Base-by-base conservation (phyloP, 2,797 vertebrate species). In the Buphagus erythrorhynchus region DNA sequence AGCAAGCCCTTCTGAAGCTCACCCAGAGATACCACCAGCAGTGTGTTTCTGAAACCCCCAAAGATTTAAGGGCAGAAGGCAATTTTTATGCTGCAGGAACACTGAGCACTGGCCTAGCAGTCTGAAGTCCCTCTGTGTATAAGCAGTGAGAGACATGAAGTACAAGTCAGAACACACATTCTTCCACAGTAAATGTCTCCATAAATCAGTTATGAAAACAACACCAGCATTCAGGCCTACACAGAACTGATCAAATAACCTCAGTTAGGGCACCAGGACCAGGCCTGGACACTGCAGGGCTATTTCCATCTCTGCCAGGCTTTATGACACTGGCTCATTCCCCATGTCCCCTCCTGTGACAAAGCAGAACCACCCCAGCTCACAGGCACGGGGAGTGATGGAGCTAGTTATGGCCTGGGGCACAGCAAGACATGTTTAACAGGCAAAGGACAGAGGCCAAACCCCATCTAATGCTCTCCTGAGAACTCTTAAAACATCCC, bases 291-390 rank as follows among this genome's bases (percentile, higher is more conserved):
- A 40, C 72, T 59, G 65, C 52, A 71, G 55, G 72, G 54, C 61
- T 87, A 29, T 33, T 83, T 85, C 86, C 71, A 76, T 22, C 20
- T 42, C 61, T 87, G 81, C 74, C 9, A 1, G n/a, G n/a, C 72
- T 86, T 79, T 51, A 22, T 9, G 42, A 54, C 38, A 61, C 16
- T 15, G 4, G 76, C 28, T 38, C 31, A 42, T 46, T 88, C 80
- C 59, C 12, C 57, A 54, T 2, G 29, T 68, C n/a, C 46, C 29
- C 14, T 83, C 35, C n/a, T 0, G 0, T 4, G 2, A 67, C 0
- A 2, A 71, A 52, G 81, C 38, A 90, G 77, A 87, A 65, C 65
- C 52, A 65, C n/a, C n/a, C 78, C 22, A 68, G 67, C 52, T 92
- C 67, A 82, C 49, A 68, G 67, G 72, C 88, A 83, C 8, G 1